Base-by-base conservation (phyloP, 2,888 invertebrate species). In the Tinea pellionella region DNA sequence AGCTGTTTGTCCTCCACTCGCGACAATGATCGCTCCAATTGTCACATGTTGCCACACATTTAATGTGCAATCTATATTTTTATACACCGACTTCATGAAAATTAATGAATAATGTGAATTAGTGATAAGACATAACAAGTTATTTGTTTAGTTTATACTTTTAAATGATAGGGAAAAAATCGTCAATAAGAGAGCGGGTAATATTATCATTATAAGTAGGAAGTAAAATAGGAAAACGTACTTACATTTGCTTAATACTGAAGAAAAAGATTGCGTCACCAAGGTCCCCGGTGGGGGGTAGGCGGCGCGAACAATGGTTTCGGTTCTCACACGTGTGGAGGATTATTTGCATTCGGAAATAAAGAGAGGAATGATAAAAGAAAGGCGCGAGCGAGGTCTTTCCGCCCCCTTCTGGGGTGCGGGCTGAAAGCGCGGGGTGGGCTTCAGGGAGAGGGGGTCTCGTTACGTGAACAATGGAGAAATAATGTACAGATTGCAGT, bases 301-400 rank as follows among this genome's bases (percentile, higher is more conserved):
- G 80, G 77, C 77, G 80, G 84, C 79, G 83, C 83, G 86, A 87
- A 87, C 88, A 87, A 87, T 87, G 88, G 87, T 87, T 88, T 88
- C 86, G 86, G 87, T 88, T 88, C 88, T 88, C 88, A 88, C 88
- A 88, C 88, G 88, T 88, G 87, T 86, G 88, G 88, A 87, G 87
- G 88, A 88, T 88, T 88, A 88, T 88, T 88, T 88, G 88, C 88
- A 88, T 88, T 88, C 88, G 88, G 88, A 87, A 86, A 87, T 86
- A 86, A 87, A 86, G 83, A 88, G 84, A 88, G 87, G 84, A 83
- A 82, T 85, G 84, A 85, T 85, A 85, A 82, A 88, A 87, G 87
- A 87, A 88, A 88, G 86, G 88, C 88, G 88, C 86, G 85, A 88
- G 86, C 76, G 78, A 78, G 80, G 86, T 81, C 79, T 86, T 82